Conservation (phyloP, 2,113 vertebrate genomes). For the Odobenus rosmarus region DNA sequence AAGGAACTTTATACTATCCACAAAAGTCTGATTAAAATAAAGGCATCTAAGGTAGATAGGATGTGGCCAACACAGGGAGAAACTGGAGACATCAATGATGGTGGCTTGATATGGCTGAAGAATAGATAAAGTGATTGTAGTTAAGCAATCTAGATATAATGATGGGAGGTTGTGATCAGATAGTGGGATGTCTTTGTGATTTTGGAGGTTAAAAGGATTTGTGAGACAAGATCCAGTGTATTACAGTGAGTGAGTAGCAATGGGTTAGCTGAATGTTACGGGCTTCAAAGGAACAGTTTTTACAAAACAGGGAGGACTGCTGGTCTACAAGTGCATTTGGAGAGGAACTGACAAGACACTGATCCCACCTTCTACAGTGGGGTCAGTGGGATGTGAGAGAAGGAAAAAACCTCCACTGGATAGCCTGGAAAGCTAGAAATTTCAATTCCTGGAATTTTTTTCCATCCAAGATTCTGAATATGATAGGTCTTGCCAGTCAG, state of each 20-base stretch:
- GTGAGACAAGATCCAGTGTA: not conserved
- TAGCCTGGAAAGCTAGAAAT: not conserved
- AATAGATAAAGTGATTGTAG: not conserved
- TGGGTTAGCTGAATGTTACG: conserved; percentile 16
- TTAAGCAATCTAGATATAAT: not conserved
- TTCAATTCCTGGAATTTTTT: conserved; percentile 1
- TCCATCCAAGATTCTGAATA: not conserved
- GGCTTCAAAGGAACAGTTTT: conserved; percentile 24
- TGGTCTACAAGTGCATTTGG: not conserved
- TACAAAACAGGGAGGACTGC: not conserved
- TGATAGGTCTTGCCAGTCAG: not conserved
- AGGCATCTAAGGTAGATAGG: not conserved
- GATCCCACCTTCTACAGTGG: not conserved
- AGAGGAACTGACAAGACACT: not conserved
- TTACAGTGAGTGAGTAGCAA: not conserved
- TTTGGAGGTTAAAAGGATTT: conserved; percentile 24
- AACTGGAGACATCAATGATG: not conserved
- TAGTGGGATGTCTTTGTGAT: conserved; percentile 11
- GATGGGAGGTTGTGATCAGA: not conserved
- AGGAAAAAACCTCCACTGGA: not conserved
- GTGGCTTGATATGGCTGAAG: not conserved
- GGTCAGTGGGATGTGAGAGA: not conserved
- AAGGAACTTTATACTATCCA: not conserved
- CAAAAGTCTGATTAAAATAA: conserved; percentile 19
- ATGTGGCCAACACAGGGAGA: not conserved